Base-by-base conservation (phyloP, 2,888 invertebrate genomes). In the Cinara cedri region DNA sequence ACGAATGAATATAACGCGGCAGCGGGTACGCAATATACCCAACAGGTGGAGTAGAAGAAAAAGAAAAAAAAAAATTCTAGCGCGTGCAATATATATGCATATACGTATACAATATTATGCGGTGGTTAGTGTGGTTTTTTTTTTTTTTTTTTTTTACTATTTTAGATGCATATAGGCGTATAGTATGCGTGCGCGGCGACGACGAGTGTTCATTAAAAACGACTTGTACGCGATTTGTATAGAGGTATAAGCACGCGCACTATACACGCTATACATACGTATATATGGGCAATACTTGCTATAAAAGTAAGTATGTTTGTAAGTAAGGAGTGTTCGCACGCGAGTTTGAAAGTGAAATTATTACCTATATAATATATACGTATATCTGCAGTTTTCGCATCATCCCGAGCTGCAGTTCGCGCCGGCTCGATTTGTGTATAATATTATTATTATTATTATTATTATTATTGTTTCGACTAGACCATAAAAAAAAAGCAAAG, bases 1-100 rank as follows among this genome's bases (percentile, higher is more conserved):
- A 78, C 70, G 60, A 78, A 78, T 68, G 65, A 66, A 68, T n/a
- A n/a, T 57, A 76, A 55, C 68, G 60, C 46, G 3, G 34, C 34
- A 3, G 34, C 34, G 34, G 3, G 34, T 34, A 49, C 57, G 76
- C 34, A 66, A 76, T 49, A 68, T 34, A 49, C 57, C 68, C 34
- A 66, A 76, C 57, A 68, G 57, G 68, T 60, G 66, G 68, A 76
- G 46, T n/a, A 63, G 71, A 71, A 34, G 34, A 34, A 34, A 34
- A 34, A 34, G 6, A n/a, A 4, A 34, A 34, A 34, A 60, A 76
- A 76, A 76, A 54, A 57, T 76, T 76, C 65, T 75, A 44, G 11
- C 19, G 68, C 60, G 49, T 57, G 66, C 68, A 66, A 44, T 65
- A 63, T 66, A 66, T 34, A 34, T 34, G 6, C 34, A 9, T 8